Base-by-base conservation (phyloP, 2,113 vertebrate genomes). In the Periophthalmus modestus region DNA sequence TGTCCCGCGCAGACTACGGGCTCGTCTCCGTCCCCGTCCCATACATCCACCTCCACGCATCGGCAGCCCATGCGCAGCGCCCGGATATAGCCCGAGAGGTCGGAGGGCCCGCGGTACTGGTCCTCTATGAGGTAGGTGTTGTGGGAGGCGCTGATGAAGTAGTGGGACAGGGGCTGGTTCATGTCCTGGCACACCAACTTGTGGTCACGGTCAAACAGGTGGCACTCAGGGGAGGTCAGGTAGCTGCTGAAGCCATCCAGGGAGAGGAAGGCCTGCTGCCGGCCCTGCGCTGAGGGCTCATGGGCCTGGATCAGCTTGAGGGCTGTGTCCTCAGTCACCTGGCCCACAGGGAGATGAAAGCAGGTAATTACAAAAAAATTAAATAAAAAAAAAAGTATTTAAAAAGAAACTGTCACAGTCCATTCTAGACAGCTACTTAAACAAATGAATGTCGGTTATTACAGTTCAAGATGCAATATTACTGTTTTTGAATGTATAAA, bases 91-190 rank as follows among this genome's bases (percentile, higher is more conserved):
- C 97, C 97, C 0, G 96, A 96, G 85, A 98, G 94, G 83, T 97
- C 96, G 0, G 96, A 95, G 36, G 95, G 96, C 39, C 96, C 97
- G 65, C 93, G 93, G 76, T 96, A 95, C 85, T 98, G 97, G 89
- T 98, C 97, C 89, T 98, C 96, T 72, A 97, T 98, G 91, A 98
- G 94, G 92, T 98, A 98, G 0, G 97, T 98, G 75, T 98, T 98
- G 87, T 98, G 97, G 85, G 97, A 98, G 50, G 96, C 94, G 85
- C 95, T 98, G 89, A 98, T 96, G 87, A 95, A 98, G 87, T 98
- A 98, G 92, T 98, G 97, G 74, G 97, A 97, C 81, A 98, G 82
- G 43, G 96, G 95, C 23, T 97, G 96, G 73, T 91, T 93, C 96
- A 98, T 98, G 84, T 98, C 97, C 87, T 98, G 96, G 76, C 95